Evolutionary conservation across 2,113 vertebrate species (phyloP), one percentile per base, ranked within the genome.

Genomic region (Odontesthes bonariensis): DNA sequence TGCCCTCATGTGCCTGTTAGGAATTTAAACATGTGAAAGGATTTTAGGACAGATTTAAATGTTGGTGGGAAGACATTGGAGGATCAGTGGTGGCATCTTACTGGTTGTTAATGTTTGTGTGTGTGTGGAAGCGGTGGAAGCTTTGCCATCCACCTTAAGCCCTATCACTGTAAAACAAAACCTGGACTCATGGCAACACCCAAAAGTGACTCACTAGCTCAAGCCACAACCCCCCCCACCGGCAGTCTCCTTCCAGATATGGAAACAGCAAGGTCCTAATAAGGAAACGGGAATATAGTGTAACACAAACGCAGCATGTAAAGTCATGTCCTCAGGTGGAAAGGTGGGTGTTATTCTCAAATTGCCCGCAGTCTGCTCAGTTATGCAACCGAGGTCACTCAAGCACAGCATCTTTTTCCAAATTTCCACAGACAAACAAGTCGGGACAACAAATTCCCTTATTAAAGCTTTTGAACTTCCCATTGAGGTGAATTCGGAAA

Each of bases 361-460:
- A 62, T 55, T 54, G 49, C 58, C 56, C 0, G 0, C 33, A 9
- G 62, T 9, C 33, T 10, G 8, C 59, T 62, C 8, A 38, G 16
- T 49, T 14, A n/a, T 0, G 5, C 12, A 59, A 59, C 33, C 19
- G 5, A 42, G 40, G 3, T 53, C 51, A 54, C 13, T 61, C 9
- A 46, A 59, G 27, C 23, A 70, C 5, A 32, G 33, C 23, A 42
- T 49, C 14, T 40, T 33, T 49, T 74, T 58, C 22, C 49, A 71
- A 38, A 40, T 38, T 56, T 52, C 54, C 44, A 51, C 0, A 40
- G 58, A 52, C 33, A 53, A 62, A 52, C 33, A 53, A 62, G 42
- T 12, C 8, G 11, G 5, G 19, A 47, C 17, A 31, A 47, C 14
- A 42, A 40, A 44, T 8, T 17, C 44, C 4, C 14, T 2, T 6